Conservation (phyloP, 92 coral and sea anemone species). For the Heteractis magnifica region DNA sequence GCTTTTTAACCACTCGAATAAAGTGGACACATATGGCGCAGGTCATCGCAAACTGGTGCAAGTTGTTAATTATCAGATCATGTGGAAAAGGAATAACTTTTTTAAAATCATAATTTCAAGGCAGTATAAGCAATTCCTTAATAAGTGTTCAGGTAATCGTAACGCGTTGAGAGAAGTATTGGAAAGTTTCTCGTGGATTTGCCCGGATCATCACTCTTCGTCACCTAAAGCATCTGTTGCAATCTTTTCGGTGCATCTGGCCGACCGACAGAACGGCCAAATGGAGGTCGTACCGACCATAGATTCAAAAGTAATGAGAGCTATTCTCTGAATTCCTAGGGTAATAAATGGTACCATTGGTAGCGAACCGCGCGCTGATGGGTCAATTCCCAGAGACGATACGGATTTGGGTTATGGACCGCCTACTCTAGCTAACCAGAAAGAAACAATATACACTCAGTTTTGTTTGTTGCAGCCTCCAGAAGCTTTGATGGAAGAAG, state of each 20-base stretch:
- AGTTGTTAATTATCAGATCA: neutral
- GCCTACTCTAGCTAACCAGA: too few relatives aligned
- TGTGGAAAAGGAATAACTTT: too few relatives aligned
- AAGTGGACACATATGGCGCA: too few relatives aligned
- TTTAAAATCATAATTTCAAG: too few relatives aligned
- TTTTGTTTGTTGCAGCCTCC: conserved; percentile 14
- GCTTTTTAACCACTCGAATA: too few relatives aligned
- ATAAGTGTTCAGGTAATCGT: neutral
- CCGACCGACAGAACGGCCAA: conserved; percentile 17
- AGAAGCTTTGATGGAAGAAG: conserved; percentile 24
- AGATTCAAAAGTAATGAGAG: conserved; percentile 11
- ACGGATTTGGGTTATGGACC: too few relatives aligned
- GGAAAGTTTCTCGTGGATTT: conserved; percentile 14
- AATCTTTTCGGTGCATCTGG: conserved; percentile 32
- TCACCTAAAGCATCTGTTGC: conserved; percentile 32
- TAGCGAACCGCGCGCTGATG: too few relatives aligned
- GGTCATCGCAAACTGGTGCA: neutral
- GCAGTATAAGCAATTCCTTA: neutral
- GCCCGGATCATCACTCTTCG: conserved; percentile 18
- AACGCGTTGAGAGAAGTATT: conserved; percentile 12
- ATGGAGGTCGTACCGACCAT: conserved; percentile 22
- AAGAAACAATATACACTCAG: too few relatives aligned
- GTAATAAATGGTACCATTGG: neutral
- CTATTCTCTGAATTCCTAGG: neutral
- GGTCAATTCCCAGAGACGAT: too few relatives aligned